Conservation (phyloP, 2,888 invertebrate species). For the Blastobasis adustella region DNA sequence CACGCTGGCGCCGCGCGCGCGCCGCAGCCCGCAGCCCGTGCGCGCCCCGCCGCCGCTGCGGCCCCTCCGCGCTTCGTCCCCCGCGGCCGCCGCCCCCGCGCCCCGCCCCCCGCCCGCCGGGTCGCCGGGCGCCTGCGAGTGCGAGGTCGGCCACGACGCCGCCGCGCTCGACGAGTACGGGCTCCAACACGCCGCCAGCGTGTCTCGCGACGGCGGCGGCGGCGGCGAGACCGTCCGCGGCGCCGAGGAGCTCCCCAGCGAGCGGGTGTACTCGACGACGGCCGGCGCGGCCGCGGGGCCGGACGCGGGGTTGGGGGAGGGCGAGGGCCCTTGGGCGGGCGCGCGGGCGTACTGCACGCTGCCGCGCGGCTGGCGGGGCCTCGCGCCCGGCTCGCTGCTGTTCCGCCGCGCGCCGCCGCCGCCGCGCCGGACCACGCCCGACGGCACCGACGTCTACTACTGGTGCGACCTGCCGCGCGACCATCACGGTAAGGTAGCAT, state of each 20-base stretch:
- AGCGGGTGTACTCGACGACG: constrained; percentile 15
- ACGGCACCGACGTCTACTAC: constrained; percentile 90
- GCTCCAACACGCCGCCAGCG: constrained; percentile 9
- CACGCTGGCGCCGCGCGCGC: constrained; percentile 35
- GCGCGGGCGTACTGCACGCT: constrained; percentile 70
- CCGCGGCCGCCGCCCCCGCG: constrained; percentile 41
- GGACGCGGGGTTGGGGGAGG: constrained; percentile 17
- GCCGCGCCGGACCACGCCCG: constrained; percentile 85
- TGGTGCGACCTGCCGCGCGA: constrained; percentile 87
- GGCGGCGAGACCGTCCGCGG: constrained; percentile 69
- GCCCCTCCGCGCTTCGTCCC: constrained; percentile 28
- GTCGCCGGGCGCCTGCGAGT: constrained; percentile 42
- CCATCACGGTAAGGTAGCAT: constrained; percentile 59
- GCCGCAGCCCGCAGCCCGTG: constrained; percentile 56
- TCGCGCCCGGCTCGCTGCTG: constrained; percentile 37
- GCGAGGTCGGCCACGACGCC: constrained; percentile 74
- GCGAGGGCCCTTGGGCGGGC: constrained; percentile 20
- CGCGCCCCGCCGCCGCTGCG: constrained; percentile 35
- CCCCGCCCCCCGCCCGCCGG: constrained; percentile 29
- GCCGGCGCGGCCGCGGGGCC: constrained; percentile 15
- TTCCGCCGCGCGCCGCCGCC: constrained; percentile 65
- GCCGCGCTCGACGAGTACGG: constrained; percentile 44
- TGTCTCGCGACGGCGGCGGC: constrained; percentile 12
- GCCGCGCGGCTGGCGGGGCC: constrained; percentile 46
- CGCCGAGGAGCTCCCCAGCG: constrained; percentile 80